Conservation (phyloP, 2,113 vertebrate species). For the Cyprinus carpio region DNA sequence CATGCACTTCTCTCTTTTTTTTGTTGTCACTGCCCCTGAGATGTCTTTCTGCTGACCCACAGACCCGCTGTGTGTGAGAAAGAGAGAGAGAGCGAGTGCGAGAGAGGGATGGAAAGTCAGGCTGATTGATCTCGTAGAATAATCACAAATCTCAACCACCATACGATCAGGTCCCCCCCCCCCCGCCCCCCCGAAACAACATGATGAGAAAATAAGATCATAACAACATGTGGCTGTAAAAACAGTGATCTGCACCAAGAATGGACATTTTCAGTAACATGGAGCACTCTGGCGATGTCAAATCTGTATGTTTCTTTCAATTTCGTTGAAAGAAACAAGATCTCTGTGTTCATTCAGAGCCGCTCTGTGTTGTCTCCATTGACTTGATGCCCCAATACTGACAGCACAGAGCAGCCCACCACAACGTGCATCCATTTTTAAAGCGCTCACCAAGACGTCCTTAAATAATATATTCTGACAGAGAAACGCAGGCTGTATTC, state of each 20-base stretch:
- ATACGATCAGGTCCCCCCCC: background rate
- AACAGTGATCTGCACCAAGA: background rate
- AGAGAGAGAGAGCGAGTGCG: background rate
- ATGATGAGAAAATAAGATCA: background rate
- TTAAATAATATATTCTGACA: slow-evolving; percentile 38
- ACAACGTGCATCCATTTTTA: slow-evolving; percentile 38
- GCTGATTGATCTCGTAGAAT: slow-evolving; percentile 33
- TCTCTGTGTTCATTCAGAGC: background rate
- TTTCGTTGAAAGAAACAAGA: slow-evolving; percentile 33
- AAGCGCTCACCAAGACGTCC: slow-evolving; percentile 11
- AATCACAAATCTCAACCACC: background rate
- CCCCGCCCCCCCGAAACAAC: background rate
- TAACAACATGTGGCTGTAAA: background rate
- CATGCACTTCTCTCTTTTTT: slow-evolving; percentile 13
- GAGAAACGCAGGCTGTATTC: background rate
- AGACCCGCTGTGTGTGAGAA: background rate
- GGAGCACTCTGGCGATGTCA: background rate
- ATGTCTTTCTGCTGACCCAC: slow-evolving; percentile 22
- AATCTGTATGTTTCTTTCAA: background rate
- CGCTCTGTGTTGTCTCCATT: background rate
- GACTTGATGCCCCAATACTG: slow-evolving; percentile 4
- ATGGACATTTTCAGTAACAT: background rate
- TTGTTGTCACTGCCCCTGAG: slow-evolving; percentile 24
- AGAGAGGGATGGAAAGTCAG: background rate
- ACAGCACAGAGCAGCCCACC: background rate